These are phyloP conservation scores for Amia ocellicauda DNA, from an alignment of 2,113 vertebrate genomes.

Conservation along the genomic window DNA sequence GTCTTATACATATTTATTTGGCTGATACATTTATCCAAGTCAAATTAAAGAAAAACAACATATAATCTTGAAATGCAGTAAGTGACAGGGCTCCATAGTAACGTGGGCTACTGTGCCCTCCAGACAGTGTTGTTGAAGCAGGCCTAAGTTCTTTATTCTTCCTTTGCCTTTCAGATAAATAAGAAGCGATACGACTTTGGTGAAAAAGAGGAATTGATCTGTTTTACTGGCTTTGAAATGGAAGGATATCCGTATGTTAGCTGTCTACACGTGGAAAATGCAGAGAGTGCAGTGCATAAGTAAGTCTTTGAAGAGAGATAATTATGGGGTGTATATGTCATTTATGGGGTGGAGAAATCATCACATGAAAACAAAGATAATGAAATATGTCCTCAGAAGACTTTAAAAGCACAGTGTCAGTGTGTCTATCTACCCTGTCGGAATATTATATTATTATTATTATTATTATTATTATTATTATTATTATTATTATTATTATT, in stretches of 20 bases:
- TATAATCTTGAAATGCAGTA: too few species aligned
- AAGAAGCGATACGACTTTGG: constrained; percentile 77
- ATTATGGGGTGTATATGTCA: not conserved
- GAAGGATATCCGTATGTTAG: constrained; percentile 76
- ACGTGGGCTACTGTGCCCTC: too few species aligned
- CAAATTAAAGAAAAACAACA: too few species aligned
- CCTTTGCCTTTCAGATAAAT: constrained; percentile 60
- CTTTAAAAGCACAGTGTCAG: not conserved
- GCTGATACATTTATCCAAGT: too few species aligned
- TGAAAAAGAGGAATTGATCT: constrained; percentile 80
- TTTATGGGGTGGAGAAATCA: too few species aligned
- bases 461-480: too few species aligned
- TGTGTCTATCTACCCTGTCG: too few species aligned
- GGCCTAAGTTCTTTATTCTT: too few species aligned
- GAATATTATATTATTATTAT: too few species aligned
- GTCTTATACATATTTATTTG: too few species aligned
- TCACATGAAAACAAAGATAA: not conserved
- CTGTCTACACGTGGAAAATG: constrained; percentile 76
- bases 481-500: not conserved
- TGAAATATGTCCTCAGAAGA: not conserved
- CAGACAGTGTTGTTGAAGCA: too few species aligned
- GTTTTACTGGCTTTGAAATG: constrained; percentile 71
- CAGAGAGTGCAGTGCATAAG: constrained; percentile 63
- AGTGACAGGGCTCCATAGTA: too few species aligned
- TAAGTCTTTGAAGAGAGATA: constrained; percentile 52